Percentiles rank a stretch among this genome's conserved stretches.
These are phyloP conservation scores for Drosophila planitibia DNA, from an alignment of 2,888 invertebrate genomes.

Conservation along the genomic window DNA sequence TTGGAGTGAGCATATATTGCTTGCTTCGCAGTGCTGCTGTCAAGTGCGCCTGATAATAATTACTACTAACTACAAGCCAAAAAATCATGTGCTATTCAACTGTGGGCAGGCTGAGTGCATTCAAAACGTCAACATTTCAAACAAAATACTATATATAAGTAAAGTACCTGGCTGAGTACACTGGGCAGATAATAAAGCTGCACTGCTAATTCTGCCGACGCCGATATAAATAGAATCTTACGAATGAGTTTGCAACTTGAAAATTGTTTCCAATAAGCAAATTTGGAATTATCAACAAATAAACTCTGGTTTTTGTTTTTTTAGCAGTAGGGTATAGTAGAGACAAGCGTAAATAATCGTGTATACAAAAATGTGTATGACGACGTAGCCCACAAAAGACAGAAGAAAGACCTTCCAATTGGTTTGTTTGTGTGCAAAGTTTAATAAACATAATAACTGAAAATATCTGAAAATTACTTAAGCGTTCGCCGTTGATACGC, in stretches of 20 bases:
- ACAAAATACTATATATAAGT: constrained; percentile 24
- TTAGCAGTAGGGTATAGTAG: constrained; percentile 17
- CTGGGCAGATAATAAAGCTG: constrained; percentile 32
- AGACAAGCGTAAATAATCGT: constrained; percentile 52
- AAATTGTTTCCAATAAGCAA: constrained; percentile 62
- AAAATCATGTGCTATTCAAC: constrained; percentile 27
- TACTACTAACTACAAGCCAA: constrained; percentile 54
- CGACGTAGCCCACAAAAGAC: constrained; percentile 29
- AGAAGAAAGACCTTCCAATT: constrained; percentile 43
- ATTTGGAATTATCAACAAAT: constrained; percentile 67
- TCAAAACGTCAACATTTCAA: constrained; percentile 45
- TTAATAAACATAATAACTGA: constrained; percentile 47
- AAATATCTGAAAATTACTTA: constrained; percentile 54
- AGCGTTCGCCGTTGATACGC: constrained; percentile 50
- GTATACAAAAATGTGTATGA: constrained; percentile 43
- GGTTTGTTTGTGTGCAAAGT: constrained; percentile 50
- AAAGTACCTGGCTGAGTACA: constrained; percentile 33
- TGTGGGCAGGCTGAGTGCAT: constrained; percentile 62
- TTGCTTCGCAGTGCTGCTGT: constrained; percentile 32
- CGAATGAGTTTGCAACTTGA: constrained; percentile 53
- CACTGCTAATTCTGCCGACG: constrained; percentile 44
- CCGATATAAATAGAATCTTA: constrained; percentile 66
- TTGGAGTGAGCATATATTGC: constrained; percentile 28
- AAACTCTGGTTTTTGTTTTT: constrained; percentile 28
- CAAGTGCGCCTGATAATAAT: constrained; percentile 63